Conservation (phyloP, 2,888 invertebrate genomes). For the Caenorhabditis afra region DNA sequence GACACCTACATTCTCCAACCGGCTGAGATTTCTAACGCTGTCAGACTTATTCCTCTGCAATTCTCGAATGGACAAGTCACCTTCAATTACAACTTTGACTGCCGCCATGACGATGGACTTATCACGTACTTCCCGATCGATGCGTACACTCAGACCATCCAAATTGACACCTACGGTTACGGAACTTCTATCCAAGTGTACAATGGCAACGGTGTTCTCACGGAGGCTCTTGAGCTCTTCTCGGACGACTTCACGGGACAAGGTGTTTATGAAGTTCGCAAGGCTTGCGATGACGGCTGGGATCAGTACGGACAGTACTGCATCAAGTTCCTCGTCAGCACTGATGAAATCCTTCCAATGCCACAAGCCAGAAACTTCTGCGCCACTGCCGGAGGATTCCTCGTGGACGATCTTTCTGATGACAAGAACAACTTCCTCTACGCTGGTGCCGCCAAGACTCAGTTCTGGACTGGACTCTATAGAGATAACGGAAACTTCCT, state of each 20-base stretch:
- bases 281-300: conserved; percentile 69
- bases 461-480: conserved; percentile 67
- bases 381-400: conserved; percentile 62
- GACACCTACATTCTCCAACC: conserved; percentile 53
- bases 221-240: conserved; percentile 45
- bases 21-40: conserved; percentile 50
- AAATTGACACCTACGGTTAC: conserved; percentile 59
- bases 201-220: conserved; percentile 47
- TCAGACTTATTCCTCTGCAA: conserved; percentile 64
- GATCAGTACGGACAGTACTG: conserved; percentile 66
- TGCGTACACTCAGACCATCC: conserved; percentile 69
- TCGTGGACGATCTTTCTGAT: conserved; percentile 67
- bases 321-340: conserved; percentile 37
- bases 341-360: conserved; percentile 49
- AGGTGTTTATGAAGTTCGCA: conserved; percentile 64
- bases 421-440: conserved; percentile 62
- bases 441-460: conserved; percentile 20
- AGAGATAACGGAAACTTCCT: conserved; percentile 45
- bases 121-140: conserved; percentile 70
- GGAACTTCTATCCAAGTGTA: conserved; percentile 48
- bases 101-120: conserved; percentile 50
- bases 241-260: conserved; percentile 58
- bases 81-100: conserved; percentile 54
- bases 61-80: conserved; percentile 61
- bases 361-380: conserved; percentile 67